Base-by-base conservation (phyloP, 92 coral and sea anemone genomes). In the Epizoanthus scotinus region DNA sequence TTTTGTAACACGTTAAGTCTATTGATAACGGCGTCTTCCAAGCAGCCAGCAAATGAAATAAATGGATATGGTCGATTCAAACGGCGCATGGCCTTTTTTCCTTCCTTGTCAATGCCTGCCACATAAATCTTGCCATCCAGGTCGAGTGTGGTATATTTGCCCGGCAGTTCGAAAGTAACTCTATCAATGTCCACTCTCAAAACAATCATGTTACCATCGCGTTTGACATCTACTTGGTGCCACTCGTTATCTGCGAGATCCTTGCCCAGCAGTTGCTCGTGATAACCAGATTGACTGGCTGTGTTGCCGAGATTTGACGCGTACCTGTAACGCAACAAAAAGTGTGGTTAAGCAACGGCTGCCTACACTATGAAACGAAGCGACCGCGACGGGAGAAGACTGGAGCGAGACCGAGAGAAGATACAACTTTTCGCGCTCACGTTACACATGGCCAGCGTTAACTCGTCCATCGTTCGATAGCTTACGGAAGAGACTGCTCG, bases 181-280 rank as follows among this genome's bases (percentile, higher is more conserved):
- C 24, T 31, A 4, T 53, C 63, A 54, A 86, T 73, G 56, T 91
- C 92, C 8, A 95, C 52, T 22, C 59, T 85, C 17, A 95, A 67
- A 13, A 18, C 52, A 27, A 85, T 77, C 52, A 53, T 75, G 5
- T 65, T 71, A 3, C 84, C 87, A 40, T 6, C 38, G 71, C 91
- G 86, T 8, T 49, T 55, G 18, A 93, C 58, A 9, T 95, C 91
- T 4, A 91, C 81, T 73, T 95, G 99, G 61, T 95, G 99, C 99
- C 94, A 91, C 12, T 73, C 27, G 86, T 91, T 85, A 70, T 95
- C 92, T 40, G 95, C 95, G 54, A 94, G 88, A 55, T 88, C 85
- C 15, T 68, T 78, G 27, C 89, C 94, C 6, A 83, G 7, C 29
- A 74, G 57, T 26, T 38, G 68, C 74, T 91, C 91, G 79, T 89